Conservation (phyloP, 2,888 invertebrate species). For the Tryphoninae sp. region DNA sequence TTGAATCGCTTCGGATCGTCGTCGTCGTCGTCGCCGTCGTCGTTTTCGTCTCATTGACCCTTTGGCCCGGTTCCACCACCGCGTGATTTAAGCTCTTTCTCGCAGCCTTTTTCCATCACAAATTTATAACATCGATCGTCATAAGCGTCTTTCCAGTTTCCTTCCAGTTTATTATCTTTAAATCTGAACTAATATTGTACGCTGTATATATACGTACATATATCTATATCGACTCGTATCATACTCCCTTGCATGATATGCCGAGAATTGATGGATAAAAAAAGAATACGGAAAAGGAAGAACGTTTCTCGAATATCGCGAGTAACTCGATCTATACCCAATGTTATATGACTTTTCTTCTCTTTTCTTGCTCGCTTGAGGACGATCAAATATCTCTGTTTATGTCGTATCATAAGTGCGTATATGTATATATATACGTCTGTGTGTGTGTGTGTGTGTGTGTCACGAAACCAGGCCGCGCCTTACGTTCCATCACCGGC, state of each 20-base stretch:
- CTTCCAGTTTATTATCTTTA: conserved; percentile 33
- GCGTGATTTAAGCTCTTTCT: conserved; percentile 31
- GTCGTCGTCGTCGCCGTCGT: conserved; percentile 29
- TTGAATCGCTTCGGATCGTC: conserved; percentile 44
- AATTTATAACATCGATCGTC: conserved; percentile 42
- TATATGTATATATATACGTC: no score
- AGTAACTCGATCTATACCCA: conserved; percentile 15
- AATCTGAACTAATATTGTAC: not conserved
- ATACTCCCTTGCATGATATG: not conserved
- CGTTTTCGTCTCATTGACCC: conserved; percentile 62
- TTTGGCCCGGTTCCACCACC: conserved; percentile 56
- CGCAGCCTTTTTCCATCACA: conserved; percentile 14
- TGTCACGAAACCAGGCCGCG: no score
- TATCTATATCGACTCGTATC: not conserved
- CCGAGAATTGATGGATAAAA: conserved; percentile 34
- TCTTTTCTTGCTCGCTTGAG: no score
- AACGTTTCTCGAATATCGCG: conserved; percentile 2
- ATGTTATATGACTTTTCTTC: not conserved
- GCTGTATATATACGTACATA: not conserved
- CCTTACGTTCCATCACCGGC: no score
- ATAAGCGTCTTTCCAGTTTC: conserved; percentile 13
- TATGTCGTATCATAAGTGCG: no score
- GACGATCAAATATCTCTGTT: no score
- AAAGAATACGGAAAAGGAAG: conserved; percentile 34
- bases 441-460: no score